phyloP scores from a whole-genome alignment of 2,888 invertebrate species.

The Megaustenia siamemsis region DNA sequence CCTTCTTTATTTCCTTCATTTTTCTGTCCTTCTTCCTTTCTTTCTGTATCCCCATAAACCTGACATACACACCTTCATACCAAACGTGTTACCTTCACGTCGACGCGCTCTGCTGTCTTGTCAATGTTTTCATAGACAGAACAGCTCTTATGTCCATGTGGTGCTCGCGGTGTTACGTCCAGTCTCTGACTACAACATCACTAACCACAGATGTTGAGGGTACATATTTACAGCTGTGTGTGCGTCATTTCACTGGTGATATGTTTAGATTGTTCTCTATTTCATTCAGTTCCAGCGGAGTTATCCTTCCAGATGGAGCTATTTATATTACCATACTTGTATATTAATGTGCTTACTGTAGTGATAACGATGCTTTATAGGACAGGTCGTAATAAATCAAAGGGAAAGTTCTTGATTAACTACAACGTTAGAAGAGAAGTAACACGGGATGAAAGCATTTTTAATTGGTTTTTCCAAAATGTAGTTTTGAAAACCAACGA shows the following conservation, averaged over 20 bases:
- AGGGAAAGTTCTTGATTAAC: no score
- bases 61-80: not conserved
- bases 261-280: no score
- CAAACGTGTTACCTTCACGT: not conserved
- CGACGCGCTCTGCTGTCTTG: not conserved
- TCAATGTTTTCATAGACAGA: not conserved
- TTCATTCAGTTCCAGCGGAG: no score
- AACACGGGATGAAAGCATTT: no score
- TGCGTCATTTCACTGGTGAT: not conserved
- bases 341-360: no score
- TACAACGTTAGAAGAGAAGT: no score
- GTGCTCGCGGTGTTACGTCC: constrained; percentile 1
- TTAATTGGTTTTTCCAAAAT: no score
- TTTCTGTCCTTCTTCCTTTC: not conserved
- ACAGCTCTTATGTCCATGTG: not conserved
- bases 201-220: not conserved
- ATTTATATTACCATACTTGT: no score
- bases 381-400: no score
- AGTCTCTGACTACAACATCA: not conserved
- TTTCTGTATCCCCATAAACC: not conserved
- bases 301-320: no score
- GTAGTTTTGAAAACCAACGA: no score
- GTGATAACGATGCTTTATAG: no score
- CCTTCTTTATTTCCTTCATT: not conserved
- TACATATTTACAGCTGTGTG: not conserved